These are phyloP conservation scores for Therioaphis trifolii DNA, from an alignment of 2,888 invertebrate genomes.

Conservation along the genomic window DNA sequence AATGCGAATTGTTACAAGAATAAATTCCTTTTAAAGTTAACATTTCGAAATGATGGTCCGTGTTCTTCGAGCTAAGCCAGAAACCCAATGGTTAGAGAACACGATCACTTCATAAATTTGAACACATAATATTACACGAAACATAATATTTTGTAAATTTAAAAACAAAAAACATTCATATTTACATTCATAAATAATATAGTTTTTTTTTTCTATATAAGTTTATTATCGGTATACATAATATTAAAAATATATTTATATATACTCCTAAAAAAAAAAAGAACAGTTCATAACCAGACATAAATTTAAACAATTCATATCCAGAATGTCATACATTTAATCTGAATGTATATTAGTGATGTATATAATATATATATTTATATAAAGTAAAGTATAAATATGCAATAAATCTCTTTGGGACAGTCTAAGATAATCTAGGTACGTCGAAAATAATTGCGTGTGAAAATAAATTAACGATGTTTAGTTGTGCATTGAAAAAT, in stretches of 20 bases:
- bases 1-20: slow-evolving; percentile 14
- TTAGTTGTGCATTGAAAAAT: slow-evolving; percentile 26
- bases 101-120: slow-evolving; percentile 33
- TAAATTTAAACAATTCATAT: too few relatives aligned
- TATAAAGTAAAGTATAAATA: not conserved
- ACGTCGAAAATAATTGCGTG: not conserved
- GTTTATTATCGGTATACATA: not conserved
- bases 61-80: not conserved
- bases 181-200: not conserved
- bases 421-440: not conserved
- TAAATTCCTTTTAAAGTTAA: slow-evolving; percentile 3
- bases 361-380: too few relatives aligned
- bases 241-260: not conserved
- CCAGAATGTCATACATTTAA: too few relatives aligned
- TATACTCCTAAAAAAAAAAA: not conserved
- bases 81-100: not conserved
- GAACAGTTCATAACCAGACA: too few relatives aligned
- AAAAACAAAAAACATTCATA: slow-evolving; percentile 1
- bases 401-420: not conserved
- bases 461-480: slow-evolving; percentile 5
- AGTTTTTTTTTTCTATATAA: not conserved
- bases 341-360: too few relatives aligned
- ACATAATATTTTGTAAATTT: not conserved
- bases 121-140: slow-evolving; percentile 49
- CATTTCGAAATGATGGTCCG: not conserved